Evolutionary conservation across 2,797 vertebrate species (phyloP).

Genomic region (Myotis vivesi): DNA sequence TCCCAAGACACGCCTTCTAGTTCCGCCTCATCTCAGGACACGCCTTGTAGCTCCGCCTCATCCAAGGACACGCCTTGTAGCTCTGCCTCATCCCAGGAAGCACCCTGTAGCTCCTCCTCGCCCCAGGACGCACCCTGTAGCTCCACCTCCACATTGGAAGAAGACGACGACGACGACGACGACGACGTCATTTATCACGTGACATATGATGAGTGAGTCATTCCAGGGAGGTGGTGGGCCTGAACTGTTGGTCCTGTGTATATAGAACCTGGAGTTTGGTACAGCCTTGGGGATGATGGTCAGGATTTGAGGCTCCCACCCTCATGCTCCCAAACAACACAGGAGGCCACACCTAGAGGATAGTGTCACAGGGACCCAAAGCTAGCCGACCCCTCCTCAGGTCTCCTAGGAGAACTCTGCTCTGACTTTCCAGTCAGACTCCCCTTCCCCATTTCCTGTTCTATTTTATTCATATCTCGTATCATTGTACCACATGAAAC

Average conservation of each 20-base stretch:
- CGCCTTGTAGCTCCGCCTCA: slow-evolving; percentile 65
- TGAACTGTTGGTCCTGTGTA: fast-evolving
- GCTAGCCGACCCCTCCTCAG: not conserved
- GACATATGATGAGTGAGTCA: slow-evolving; percentile 96
- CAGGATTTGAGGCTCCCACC: not conserved
- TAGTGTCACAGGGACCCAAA: not conserved
- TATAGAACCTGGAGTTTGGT: not conserved
- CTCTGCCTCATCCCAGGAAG: not conserved
- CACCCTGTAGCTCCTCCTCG: slow-evolving; percentile 66
- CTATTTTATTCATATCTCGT: not conserved
- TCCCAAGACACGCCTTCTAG: slow-evolving; percentile 46
- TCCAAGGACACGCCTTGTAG: not conserved
- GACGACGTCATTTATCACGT: slow-evolving; percentile 91
- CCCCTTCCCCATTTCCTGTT: fast-evolving
- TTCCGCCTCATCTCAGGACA: not conserved
- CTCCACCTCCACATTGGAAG: slow-evolving; percentile 69
- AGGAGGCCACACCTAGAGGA: not conserved
- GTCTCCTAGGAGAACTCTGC: not conserved
- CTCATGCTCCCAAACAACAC: not conserved
- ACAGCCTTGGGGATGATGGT: not conserved
- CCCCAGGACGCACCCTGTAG: slow-evolving; percentile 46
- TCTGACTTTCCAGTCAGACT: not conserved
- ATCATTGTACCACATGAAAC: fast-evolving
- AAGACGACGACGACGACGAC: slow-evolving; percentile 83
- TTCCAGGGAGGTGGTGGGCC: fast-evolving